Evolutionary conservation across 2,797 vertebrate species (phyloP), one percentile per base, ranked within the genome.

Genomic region (Poecile montanus): DNA sequence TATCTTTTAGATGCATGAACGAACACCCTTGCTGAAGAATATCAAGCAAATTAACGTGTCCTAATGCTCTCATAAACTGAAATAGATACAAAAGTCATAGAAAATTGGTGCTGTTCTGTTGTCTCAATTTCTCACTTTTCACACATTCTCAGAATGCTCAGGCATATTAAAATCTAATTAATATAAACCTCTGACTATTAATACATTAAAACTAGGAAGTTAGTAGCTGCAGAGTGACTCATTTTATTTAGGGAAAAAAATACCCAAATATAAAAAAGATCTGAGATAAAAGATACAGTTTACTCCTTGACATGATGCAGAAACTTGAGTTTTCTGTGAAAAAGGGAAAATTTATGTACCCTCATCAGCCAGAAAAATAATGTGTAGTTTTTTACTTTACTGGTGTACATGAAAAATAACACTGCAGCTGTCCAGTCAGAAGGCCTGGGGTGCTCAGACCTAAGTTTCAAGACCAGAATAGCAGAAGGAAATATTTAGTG

Each of bases 401-500:
- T 77, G 26, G 5, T 79, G 48, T 92, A 56, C 26, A n/a, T 81
- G 83, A 85, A 90, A 89, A 94, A 83, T 82, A 53, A 62, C 44
- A 57, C 38, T 67, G 42, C 3, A 40, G 11, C 72, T 88, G 47
- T 90, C 34, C 26, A 78, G 53, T 62, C 85, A 77, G 56, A 79
- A 76, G 44, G 17, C 20, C 75, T 27, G 36, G 3, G 19, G 45
- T 56, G 22, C 18, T 89, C 50, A 72, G 47, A 68, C 30, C 17
- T 61, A 51, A 56, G 25, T 66, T 91, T 81, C 51, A 76, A 65
- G 79, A 71, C n/a, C 29, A 86, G 73, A 91, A 81, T 17, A 81
- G 40, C 86, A 93, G 88, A 73, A 70, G 56, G 67, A 84, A 92
- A 74, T 76, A 78, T 47, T 63, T 90, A 93, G 80, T 70, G 27